Evolutionary conservation across 1,140 invertebrate genomes (phyloP), one percentile per base, ranked within the genome.

Genomic region (Carcinoscorpius rotundicauda): DNA sequence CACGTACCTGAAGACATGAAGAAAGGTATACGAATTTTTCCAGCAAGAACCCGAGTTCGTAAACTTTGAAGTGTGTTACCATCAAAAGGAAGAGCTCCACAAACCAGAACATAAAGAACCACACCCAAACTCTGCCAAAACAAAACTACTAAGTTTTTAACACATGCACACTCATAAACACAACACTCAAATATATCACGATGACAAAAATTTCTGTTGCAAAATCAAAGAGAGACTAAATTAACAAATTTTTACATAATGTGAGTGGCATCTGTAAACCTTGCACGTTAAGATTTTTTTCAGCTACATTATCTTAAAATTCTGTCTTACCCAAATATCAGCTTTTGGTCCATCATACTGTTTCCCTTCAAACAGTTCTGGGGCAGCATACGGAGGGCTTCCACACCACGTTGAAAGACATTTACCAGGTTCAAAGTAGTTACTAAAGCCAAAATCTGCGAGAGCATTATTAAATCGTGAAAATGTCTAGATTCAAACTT

Each of bases 41-140:
- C 95, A 57, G 86, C 86, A 6, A 98, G 83, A 8, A 98, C 94
- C 49, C 92, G 83, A 73, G 87, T 88, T 69, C 93, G 81, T n/a
- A 98, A 81, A 49, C 87, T 87, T 69, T 93, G 87, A 49, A 98
- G 82, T 52, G 90, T 97, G 65, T 85, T 84, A 58, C 93, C 94
- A 79, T 98, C 94, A 79, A 98, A 98, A 3, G 95, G 96, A 60
- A 98, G 78, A 52, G 92, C 91, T 52, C 96, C 96, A 78, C 95
- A 98, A 6, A 98, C 93, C 66, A 98, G 75, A 29, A 98, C 95
- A 79, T 98, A 98, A 4, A 98, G 80, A 51, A 98, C 93, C 4
- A 98, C 95, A 56, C 96, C 96, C 68, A 98, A 79, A 74, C 90
- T 92, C 93, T 97, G 82, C 11, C 81, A 66, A 69, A n/a, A 68